phyloP scores from a whole-genome alignment of 1,140 invertebrate genomes.

The Asobara japonica region DNA sequence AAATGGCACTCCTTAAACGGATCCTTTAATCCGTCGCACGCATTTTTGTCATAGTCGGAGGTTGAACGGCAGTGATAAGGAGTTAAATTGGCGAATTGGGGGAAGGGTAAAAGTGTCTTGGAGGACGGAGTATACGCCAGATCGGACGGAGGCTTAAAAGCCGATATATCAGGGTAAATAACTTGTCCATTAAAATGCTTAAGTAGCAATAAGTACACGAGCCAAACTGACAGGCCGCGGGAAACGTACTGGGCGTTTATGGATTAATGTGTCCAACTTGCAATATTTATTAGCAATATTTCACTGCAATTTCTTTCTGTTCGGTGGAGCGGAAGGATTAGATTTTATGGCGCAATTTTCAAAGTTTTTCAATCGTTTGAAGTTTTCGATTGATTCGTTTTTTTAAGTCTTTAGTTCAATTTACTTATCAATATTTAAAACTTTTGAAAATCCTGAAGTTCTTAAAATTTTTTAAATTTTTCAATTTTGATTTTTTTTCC shows the following conservation, averaged over 20 bases:
- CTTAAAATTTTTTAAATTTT: too few species aligned
- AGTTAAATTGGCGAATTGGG: slow-evolving; percentile 16
- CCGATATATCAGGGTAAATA: slow-evolving; percentile 61
- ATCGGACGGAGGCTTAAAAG: slow-evolving; percentile 46
- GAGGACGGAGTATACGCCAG: not conserved
- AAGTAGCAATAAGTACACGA: slow-evolving; percentile 62
- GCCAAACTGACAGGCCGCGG: slow-evolving; percentile 57
- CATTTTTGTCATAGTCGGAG: slow-evolving; percentile 31
- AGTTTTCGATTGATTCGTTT: too few species aligned
- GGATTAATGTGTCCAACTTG: slow-evolving; percentile 63
- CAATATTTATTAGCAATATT: not conserved
- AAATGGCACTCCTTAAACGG: too few species aligned
- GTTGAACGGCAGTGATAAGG: not conserved
- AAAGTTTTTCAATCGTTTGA: not conserved
- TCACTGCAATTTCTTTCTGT: not conserved
- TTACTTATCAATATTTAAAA: too few species aligned
- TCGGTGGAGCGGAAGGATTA: too few species aligned
- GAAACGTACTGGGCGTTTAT: slow-evolving; percentile 43
- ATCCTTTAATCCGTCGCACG: slow-evolving; percentile 35
- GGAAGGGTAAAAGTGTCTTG: slow-evolving; percentile 28
- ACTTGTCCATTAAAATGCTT: slow-evolving; percentile 65
- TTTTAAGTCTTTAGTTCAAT: too few species aligned
- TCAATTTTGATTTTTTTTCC: too few species aligned
- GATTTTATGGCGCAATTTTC: not conserved
- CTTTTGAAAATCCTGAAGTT: too few species aligned